Evolutionary conservation across 2,888 invertebrate genomes (phyloP), one percentile per base, ranked within the genome.

Genomic region (Drosophila subsilvestris): DNA sequence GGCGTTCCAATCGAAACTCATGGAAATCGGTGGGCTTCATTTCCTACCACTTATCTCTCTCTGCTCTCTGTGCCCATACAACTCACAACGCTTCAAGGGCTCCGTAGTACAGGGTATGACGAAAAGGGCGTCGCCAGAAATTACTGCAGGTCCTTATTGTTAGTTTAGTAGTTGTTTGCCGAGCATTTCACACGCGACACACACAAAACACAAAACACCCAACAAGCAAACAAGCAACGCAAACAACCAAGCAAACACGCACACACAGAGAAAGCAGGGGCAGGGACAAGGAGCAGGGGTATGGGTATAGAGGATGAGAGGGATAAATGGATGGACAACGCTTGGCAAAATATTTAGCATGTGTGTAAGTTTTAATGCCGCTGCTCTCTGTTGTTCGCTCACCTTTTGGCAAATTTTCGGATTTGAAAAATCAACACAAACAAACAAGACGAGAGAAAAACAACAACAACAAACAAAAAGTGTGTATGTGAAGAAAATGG

Each of bases 281-380:
- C 27, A 9, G 27, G 5, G 3, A 2, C 27, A 2, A 6, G 9
- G 27, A 9, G 6, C 0, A 9, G 27, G 9, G 9, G 0, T 0
- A 1, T 2, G 1, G 37, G 37, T 1, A 6, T 7, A n/a, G 1
- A 0, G 37, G 12, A 1, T 12, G 32, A 3, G 3, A 10, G 10
- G 3, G 29, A 10, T 10, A 10, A 10, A 32, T 5, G 48, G 53
- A 53, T 74, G 81, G 80, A 78, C 82, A 78, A 67, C 79, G 76
- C 79, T 80, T 85, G 79, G 79, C 87, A 80, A 83, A 83, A 84
- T 86, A 83, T 83, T 83, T 86, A 84, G 79, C 76, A 80, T 61
- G 78, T 75, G 71, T 84, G 80, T 71, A 80, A 69, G 83, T 80
- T 84, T 78, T 76, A 84, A 75, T 72, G 51, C 69, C 71, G 62